These are phyloP conservation scores for Capreolus pygargus DNA, from an alignment of 2,113 vertebrate species.

Conservation along the genomic window DNA sequence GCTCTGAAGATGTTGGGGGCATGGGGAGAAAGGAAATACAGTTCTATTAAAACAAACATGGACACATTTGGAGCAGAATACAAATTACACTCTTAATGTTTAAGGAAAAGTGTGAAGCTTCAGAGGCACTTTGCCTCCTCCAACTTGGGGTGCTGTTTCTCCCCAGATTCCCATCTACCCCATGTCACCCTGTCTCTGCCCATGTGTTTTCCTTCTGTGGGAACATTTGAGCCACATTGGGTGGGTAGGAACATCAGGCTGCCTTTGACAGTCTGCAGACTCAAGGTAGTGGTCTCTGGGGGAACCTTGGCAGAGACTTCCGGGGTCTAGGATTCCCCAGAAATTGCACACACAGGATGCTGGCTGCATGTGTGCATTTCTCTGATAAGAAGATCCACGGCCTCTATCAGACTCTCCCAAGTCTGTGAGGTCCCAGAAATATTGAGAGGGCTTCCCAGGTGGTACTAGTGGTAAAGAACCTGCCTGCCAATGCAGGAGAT, in stretches of 20 bases:
- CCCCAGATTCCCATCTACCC: neutral
- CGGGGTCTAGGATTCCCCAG: fast-evolving
- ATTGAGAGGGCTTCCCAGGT: neutral
- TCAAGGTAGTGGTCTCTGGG: fast-evolving
- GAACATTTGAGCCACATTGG: neutral
- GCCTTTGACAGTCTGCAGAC: neutral
- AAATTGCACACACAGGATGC: neutral
- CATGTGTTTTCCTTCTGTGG: neutral
- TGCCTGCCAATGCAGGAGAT: neutral
- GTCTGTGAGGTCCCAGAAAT: neutral
- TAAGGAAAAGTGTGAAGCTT: neutral
- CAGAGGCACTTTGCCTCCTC: neutral
- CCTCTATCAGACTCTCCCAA: neutral
- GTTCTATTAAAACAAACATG: neutral
- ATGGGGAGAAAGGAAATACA: neutral
- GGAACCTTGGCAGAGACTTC: neutral
- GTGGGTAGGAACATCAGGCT: neutral
- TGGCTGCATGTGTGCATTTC: neutral
- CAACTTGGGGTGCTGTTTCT: neutral
- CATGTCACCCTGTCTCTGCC: too few species aligned
- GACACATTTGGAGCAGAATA: neutral
- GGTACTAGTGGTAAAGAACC: neutral
- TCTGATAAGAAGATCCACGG: neutral
- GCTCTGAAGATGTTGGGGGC: neutral
- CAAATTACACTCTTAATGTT: neutral